Evolutionary conservation across 2,797 vertebrate species (phyloP).

Genomic region (Aselliscus stoliczkanus): DNA sequence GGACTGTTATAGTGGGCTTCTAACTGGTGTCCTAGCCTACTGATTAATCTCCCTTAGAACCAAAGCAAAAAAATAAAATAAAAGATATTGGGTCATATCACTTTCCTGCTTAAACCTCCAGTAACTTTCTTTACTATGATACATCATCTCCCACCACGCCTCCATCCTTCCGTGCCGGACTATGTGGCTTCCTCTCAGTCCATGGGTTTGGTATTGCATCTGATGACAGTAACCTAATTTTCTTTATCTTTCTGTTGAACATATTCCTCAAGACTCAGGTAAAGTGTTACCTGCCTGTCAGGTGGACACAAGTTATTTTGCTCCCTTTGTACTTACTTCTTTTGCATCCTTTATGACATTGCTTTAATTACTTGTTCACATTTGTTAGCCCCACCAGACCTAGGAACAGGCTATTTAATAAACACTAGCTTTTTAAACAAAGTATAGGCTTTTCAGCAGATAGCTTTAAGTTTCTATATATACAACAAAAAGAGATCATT

Average conservation of each 20-base stretch:
- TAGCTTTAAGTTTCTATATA: slow-evolving; percentile 62
- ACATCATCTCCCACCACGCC: neutral
- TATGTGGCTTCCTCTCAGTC: neutral
- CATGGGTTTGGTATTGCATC: neutral
- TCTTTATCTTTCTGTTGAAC: neutral
- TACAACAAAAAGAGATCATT: slow-evolving; percentile 58
- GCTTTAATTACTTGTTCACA: neutral
- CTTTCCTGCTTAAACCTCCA: neutral
- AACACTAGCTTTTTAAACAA: slow-evolving; percentile 53
- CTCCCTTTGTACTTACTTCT: neutral
- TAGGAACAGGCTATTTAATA: slow-evolving; percentile 45
- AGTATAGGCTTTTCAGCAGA: slow-evolving; percentile 53
- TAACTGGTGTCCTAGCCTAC: neutral
- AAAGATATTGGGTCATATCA: neutral
- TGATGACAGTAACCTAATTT: neutral
- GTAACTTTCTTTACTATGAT: neutral
- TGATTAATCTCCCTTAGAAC: slow-evolving; percentile 10
- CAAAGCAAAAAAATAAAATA: neutral
- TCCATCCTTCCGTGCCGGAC: neutral
- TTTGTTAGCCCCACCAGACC: neutral
- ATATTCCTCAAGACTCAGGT: neutral
- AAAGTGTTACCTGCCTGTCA: neutral
- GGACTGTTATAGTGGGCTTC: neutral
- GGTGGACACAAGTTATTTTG: neutral
- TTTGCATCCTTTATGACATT: neutral